Base-by-base conservation (phyloP, 2,113 vertebrate species). In the Lonchura striata region DNA sequence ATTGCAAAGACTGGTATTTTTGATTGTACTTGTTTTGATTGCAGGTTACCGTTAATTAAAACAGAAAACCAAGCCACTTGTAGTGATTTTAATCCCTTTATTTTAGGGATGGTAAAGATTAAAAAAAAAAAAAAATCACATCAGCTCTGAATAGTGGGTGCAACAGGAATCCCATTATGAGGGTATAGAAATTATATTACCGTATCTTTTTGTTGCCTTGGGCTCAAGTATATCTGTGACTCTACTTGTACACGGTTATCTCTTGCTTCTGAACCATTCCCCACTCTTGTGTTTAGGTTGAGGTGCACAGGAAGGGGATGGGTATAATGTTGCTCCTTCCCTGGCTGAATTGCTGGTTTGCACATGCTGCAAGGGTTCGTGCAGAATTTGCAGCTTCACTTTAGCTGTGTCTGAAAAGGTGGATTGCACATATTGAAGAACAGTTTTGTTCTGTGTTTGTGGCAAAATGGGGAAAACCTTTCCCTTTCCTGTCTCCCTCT, bases 21-120 rank as follows among this genome's bases (percentile, higher is more conserved):
- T 82, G 22, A 37, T 79, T 81, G 25, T 61, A 46, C 37, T 83
- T 81, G 28, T 19, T 95, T 86, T 92, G 56, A 35, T 39, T 83
- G 44, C 46, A 83, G 16, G 64, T 92, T 35, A 14, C 22, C 44
- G 5, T 65, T 85, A 61, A 75, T 82, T 75, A 41, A 82, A 88
- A 77, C 13, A 75, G n/a, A 37, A 75, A 80, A 5, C 3, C 28
- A 56, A 89, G 6, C 7, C 4, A 2, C 28, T 68, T 78, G 18
- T 39, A 46, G 44, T 17, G 33, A 44, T 93, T 86, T 91, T 60
- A 53, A 57, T 75, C 19, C 6, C 9, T 77, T 78, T 80, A 41
- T 92, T 87, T 80, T 75, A 94, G 57, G 21, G 44, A 33, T 9
- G 49, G 13, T 53, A 42, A 44, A 71, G 46, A 46, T 54, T n/a